Conservation (phyloP, 2,113 vertebrate genomes). For the Pelusios castaneus region DNA sequence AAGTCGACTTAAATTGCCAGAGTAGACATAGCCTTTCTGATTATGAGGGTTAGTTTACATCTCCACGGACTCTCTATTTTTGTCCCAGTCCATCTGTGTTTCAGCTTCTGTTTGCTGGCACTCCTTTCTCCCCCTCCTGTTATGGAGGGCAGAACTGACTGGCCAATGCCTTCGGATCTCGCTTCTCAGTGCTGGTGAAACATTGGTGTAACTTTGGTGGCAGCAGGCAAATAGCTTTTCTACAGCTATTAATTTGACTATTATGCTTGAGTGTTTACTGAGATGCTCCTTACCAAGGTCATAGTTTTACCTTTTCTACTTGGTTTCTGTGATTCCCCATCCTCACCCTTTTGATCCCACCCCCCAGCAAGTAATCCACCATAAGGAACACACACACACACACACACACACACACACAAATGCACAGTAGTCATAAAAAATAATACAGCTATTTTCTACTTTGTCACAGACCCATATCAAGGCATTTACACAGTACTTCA, state of each 20-base stretch:
- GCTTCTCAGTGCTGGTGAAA: background rate
- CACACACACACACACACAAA: background rate
- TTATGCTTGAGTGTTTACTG: background rate
- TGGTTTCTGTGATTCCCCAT: background rate
- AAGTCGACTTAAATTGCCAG: too few species aligned
- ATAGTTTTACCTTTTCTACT: background rate
- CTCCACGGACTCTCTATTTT: background rate
- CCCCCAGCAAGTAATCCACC: background rate
- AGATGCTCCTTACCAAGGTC: background rate
- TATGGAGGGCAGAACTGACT: too few species aligned
- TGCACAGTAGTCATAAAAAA: background rate
- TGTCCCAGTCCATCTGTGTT: background rate
- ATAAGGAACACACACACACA: too few species aligned
- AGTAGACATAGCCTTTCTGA: too few species aligned
- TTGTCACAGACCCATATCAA: background rate
- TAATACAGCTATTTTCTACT: background rate
- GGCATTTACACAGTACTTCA: background rate
- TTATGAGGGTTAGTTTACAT: background rate
- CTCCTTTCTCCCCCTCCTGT: background rate
- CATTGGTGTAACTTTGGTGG: background rate
- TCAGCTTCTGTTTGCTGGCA: background rate
- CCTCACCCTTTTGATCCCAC: background rate
- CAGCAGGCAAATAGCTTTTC: too few species aligned
- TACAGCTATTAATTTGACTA: background rate
- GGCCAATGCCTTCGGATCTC: background rate